A percentile compares a stretch with the other conserved stretches of the same genome.
phyloP scores from a whole-genome alignment of 2,888 invertebrate species.

The Anthophora plumipes region DNA sequence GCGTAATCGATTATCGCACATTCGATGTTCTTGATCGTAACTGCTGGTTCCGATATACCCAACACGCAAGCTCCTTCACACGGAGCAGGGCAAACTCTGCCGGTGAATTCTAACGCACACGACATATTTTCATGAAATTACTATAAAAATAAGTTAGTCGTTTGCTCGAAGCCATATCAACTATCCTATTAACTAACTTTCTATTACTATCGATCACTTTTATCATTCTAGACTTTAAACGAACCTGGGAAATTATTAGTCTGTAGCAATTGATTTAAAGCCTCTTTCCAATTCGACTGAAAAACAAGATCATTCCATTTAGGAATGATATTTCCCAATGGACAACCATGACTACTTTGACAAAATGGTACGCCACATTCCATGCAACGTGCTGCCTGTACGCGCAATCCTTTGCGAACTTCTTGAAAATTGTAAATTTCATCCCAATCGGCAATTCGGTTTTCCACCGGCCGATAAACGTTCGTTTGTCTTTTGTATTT shows the following conservation, averaged over 20 bases:
- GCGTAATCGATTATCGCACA: conserved; percentile 99
- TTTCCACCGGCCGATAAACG: conserved; percentile 93
- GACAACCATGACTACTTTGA: conserved; percentile 97
- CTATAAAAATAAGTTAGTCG: no score
- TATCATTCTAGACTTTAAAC: not conserved
- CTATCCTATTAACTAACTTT: not conserved
- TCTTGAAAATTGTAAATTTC: conserved; percentile 96
- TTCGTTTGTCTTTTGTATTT: conserved; percentile 96
- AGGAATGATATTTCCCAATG: conserved; percentile 98
- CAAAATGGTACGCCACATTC: conserved; percentile 99
- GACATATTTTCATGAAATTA: not conserved
- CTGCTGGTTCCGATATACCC: conserved; percentile 97
- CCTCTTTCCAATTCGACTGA: conserved; percentile 97
- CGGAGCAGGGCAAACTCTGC: conserved; percentile 97
- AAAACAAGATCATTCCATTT: conserved; percentile 99
- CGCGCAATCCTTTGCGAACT: conserved; percentile 94
- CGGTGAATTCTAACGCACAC: conserved; percentile 90
- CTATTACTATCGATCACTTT: no score
- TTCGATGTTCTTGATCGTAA: conserved; percentile 99
- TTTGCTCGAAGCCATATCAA: no score
- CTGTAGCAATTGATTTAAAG: conserved; percentile 95
- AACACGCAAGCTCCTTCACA: conserved; percentile 99
- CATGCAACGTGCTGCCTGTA: conserved; percentile 98
- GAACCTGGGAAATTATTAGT: conserved; percentile 98
- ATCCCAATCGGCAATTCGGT: conserved; percentile 96